phyloP scores from a whole-genome alignment of 1,140 invertebrate genomes.

The Pomacea maculata region DNA sequence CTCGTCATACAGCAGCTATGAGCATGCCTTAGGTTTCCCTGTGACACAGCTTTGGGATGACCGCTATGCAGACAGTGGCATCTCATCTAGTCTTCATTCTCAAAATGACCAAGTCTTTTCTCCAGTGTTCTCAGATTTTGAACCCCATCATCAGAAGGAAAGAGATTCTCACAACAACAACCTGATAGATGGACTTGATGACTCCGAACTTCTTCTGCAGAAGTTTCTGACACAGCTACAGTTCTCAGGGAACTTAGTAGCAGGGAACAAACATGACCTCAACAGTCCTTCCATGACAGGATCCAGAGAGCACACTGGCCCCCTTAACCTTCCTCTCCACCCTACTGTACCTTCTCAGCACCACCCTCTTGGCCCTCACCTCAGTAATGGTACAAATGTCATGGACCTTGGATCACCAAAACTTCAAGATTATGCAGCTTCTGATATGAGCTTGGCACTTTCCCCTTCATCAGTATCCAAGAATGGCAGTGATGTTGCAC shows the following conservation, averaged over 20 bases:
- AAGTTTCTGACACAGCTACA: slow-evolving; percentile 22
- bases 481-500: not conserved
- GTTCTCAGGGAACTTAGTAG: slow-evolving; percentile 11
- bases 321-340: not conserved
- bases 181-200: slow-evolving; percentile 14
- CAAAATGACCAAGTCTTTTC: slow-evolving; percentile 18
- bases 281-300: slow-evolving; percentile 17
- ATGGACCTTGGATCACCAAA: not conserved
- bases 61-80: slow-evolving; percentile 22
- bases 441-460: slow-evolving; percentile 3
- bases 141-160: slow-evolving; percentile 11
- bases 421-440: slow-evolving; percentile 1
- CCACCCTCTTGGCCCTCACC: not conserved
- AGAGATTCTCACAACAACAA: slow-evolving; percentile 13
- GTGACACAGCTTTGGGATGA: slow-evolving; percentile 33
- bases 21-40: slow-evolving; percentile 14
- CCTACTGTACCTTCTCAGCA: slow-evolving; percentile 16
- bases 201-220: slow-evolving; percentile 16
- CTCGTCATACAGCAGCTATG: slow-evolving; percentile 27
- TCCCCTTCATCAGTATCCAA: not conserved
- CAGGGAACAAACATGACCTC: slow-evolving; percentile 9
- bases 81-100: slow-evolving; percentile 6
- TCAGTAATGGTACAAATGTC: slow-evolving; percentile 1
- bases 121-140: slow-evolving; percentile 10
- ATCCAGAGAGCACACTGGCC: not conserved